A percentile compares a stretch with the other conserved stretches of the same genome.
These are phyloP conservation scores for Tachycineta bicolor DNA, from an alignment of 2,113 vertebrate genomes.

Conservation along the genomic window DNA sequence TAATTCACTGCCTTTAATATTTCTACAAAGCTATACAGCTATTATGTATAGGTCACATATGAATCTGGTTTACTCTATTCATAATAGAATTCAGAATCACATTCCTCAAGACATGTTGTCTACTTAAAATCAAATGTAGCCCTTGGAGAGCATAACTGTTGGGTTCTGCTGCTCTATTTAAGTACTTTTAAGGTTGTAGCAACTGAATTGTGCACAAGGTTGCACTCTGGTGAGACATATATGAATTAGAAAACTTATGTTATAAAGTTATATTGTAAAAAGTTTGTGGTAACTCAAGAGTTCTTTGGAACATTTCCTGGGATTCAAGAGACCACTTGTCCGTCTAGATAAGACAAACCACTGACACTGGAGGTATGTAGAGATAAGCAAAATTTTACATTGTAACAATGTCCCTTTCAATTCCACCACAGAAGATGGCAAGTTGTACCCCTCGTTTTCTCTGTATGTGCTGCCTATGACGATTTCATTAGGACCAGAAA, in stretches of 20 bases:
- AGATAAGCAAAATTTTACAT: neutral
- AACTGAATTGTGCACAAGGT: neutral
- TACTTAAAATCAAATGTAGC: neutral
- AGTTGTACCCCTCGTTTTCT: neutral
- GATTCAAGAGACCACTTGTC: neutral
- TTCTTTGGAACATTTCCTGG: neutral
- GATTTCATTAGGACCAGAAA: neutral
- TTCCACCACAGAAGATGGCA: neutral
- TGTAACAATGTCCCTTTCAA: neutral
- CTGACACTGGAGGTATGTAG: neutral
- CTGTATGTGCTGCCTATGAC: neutral
- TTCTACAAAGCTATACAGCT: neutral
- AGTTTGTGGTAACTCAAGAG: fast-evolving
- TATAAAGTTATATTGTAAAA: neutral
- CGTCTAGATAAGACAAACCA: neutral
- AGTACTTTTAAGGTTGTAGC: neutral
- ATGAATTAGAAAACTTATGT: neutral
- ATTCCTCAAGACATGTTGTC: neutral
- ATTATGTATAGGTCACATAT: neutral
- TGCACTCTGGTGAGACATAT: neutral
- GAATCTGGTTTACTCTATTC: neutral
- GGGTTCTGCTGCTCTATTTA: neutral
- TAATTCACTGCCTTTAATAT: neutral
- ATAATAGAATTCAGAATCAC: neutral
- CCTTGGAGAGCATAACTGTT: neutral